A percentile compares a stretch with the other conserved stretches of the same genome.
Evolutionary conservation across 2,797 vertebrate genomes (phyloP).

Genomic region (Nannoperca australis): DNA sequence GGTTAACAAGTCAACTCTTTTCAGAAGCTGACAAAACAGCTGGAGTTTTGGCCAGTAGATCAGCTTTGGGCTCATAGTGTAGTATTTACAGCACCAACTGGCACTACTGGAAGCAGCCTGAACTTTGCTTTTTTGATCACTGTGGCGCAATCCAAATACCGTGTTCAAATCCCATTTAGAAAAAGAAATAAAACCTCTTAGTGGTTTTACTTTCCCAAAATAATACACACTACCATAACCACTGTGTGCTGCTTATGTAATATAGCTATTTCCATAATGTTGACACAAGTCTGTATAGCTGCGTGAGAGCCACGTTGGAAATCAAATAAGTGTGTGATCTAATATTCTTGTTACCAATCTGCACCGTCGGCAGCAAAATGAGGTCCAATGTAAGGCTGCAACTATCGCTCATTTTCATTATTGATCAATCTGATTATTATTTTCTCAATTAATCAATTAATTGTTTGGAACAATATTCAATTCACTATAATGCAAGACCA

Average conservation of each 20-base stretch:
- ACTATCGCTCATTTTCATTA: background rate
- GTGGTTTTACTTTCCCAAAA: conserved; percentile 41
- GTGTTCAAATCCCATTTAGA: conserved; percentile 42
- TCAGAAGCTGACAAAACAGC: background rate
- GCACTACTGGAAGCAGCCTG: background rate
- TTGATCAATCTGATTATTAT: background rate
- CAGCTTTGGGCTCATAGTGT: background rate
- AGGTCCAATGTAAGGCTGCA: background rate
- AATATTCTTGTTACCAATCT: background rate
- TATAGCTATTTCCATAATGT: conserved; percentile 21
- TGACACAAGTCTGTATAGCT: background rate
- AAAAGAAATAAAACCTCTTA: conserved; percentile 13
- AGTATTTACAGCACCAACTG: conserved; percentile 1
- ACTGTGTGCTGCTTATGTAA: conserved; percentile 28
- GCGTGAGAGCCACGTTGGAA: background rate
- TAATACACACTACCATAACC: background rate
- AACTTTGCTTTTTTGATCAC: conserved; percentile 28
- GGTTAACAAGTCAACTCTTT: conserved; percentile 9
- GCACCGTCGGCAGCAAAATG: conserved; percentile 5
- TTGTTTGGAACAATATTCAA: background rate
- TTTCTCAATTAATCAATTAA: background rate
- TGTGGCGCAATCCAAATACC: conserved; percentile 27
- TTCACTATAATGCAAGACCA: background rate
- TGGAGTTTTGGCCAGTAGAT: background rate
- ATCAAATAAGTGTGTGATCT: background rate